Evolutionary conservation across 1,140 invertebrate species (phyloP).

Genomic region (Ptiloglossa arizonensis): DNA sequence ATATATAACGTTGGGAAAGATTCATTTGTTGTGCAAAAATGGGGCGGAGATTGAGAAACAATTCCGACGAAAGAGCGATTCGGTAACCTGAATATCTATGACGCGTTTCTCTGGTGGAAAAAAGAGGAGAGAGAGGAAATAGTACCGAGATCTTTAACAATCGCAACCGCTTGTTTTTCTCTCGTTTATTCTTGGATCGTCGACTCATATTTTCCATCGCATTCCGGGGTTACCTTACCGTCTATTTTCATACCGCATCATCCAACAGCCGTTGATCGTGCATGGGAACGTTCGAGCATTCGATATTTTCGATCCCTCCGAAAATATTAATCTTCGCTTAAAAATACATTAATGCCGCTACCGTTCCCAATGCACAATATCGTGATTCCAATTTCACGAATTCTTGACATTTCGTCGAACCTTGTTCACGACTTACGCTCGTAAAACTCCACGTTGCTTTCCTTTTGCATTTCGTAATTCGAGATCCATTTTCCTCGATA

Average conservation of each 20-base stretch:
- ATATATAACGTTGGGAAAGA: background rate
- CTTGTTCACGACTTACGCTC: too few species aligned
- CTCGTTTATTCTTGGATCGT: slow-evolving; percentile 76
- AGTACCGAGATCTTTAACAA: slow-evolving; percentile 41
- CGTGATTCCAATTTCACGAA: too few species aligned
- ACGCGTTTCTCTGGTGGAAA: slow-evolving; percentile 24
- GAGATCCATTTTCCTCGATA: too few species aligned
- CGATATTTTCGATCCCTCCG: slow-evolving; percentile 30
- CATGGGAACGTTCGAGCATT: slow-evolving; percentile 38
- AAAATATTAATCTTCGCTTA: slow-evolving; percentile 43
- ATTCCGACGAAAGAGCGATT: background rate
- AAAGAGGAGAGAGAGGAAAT: slow-evolving; percentile 20
- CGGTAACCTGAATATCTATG: slow-evolving; percentile 1
- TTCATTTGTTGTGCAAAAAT: background rate
- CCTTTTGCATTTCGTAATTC: too few species aligned
- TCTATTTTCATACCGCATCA: slow-evolving; percentile 75
- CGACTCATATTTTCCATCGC: slow-evolving; percentile 76
- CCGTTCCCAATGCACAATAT: too few species aligned
- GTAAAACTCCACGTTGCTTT: too few species aligned
- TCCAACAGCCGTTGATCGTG: slow-evolving; percentile 57
- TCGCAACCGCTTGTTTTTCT: slow-evolving; percentile 68
- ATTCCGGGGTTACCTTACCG: slow-evolving; percentile 76
- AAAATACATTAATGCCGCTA: background rate
- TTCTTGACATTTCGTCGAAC: too few species aligned
- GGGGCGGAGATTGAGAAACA: background rate